Evolutionary conservation across 1,140 invertebrate genomes (phyloP), one percentile per base, ranked within the genome.

Genomic region (Microvelia longipes): DNA sequence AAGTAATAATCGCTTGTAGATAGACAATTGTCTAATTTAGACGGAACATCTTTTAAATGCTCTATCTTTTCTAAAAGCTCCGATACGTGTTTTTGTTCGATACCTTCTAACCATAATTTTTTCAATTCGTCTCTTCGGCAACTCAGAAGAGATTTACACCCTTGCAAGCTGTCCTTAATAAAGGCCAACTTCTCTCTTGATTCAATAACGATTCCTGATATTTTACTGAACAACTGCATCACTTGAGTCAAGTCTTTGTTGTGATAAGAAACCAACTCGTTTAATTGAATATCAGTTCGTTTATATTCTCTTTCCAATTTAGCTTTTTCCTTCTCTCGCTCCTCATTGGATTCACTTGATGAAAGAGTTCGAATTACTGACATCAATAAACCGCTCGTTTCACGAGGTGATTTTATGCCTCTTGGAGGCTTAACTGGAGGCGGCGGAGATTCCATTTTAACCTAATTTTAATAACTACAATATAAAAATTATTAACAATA

Each of bases 281-380:
- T 93, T 1, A 98, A 82, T 74, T 85, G 84, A 73, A 88, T 86
- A 81, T 98, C 94, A 81, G 93, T 95, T 76, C 88, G 86, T 78
- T 92, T 92, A 77, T 91, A 98, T 77, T 95, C 93, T 74, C 92
- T 90, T 80, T 98, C 94, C 30, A 98, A 83, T 79, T 93, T 93
- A 0, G 88, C 88, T 76, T 95, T 95, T 80, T 98, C 95, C 76
- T 91, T 88, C 77, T 98, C 94, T 74, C 95, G 82, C 77, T 98
- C 93, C 77, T 96, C 93, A 79, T 93, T 93, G 29, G 93, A 96
- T 81, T 94, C 92, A 82, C 92, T 96, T 30, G 91, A 89, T 28
- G 92, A 93, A 68, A 97, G 78, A 0, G 92, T 93, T 70, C 93
- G 85, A 73, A 97, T 96, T 5, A 96, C 92, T 62, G 91, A 92